A percentile compares a stretch with the other conserved stretches of the same genome.
phyloP scores from a whole-genome alignment of 2,797 vertebrate species.

The Malurus leucopterus region DNA sequence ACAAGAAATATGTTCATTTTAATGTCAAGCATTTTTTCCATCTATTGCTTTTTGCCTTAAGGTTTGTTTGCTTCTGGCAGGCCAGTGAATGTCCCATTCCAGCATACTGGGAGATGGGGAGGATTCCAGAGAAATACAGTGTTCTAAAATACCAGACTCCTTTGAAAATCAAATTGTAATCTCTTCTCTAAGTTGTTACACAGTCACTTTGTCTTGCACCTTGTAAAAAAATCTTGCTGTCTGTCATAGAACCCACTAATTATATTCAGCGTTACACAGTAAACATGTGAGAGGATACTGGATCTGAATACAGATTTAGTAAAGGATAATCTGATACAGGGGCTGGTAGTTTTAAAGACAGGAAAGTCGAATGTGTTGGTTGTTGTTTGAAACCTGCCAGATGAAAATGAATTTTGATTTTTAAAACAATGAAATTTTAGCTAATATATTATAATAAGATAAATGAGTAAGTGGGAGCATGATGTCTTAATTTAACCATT shows the following conservation, averaged over 20 bases:
- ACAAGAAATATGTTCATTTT: background rate
- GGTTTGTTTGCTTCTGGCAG: background rate
- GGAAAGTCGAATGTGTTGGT: background rate
- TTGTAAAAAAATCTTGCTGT: background rate
- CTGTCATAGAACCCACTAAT: background rate
- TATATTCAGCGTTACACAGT: background rate
- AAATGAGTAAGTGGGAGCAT: background rate
- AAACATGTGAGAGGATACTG: background rate
- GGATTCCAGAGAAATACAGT: background rate
- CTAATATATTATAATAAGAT: background rate
- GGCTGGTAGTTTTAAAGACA: background rate
- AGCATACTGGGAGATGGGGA: background rate
- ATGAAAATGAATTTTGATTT: background rate
- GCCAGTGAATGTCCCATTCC: background rate
- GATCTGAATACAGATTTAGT: constrained; percentile 3
- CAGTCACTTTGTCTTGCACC: background rate
- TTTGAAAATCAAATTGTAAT: background rate
- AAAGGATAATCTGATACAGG: background rate
- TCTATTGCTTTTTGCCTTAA: background rate
- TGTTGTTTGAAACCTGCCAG: background rate
- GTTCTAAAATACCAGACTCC: background rate
- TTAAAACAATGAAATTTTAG: background rate
- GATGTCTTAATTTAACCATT: background rate
- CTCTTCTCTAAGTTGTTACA: background rate
- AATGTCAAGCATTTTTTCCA: background rate